Evolutionary conservation across 2,888 invertebrate genomes (phyloP).

Genomic region (Drosophila kanekoi): DNA sequence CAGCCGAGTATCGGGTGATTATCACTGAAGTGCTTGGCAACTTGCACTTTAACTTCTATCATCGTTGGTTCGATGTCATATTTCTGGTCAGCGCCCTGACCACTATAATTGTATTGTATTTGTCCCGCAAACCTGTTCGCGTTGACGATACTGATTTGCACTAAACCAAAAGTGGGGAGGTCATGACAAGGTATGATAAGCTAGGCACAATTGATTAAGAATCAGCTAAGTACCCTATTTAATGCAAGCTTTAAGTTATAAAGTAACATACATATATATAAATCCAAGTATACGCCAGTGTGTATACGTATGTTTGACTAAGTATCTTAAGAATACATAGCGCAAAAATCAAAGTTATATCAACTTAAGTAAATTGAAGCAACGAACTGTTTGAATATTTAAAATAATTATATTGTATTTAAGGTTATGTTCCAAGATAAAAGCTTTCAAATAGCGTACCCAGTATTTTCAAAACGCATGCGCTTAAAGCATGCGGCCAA

Average conservation of each 20-base stretch:
- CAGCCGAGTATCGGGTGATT: conserved; percentile 97
- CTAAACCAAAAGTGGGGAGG: conserved; percentile 35
- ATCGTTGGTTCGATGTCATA: conserved; percentile 99
- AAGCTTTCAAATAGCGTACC: conserved; percentile 17
- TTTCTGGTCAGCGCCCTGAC: conserved; percentile 98
- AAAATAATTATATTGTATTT: conserved; percentile 7
- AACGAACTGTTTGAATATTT: conserved; percentile 44
- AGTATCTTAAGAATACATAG: conserved; percentile 40
- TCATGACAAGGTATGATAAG: conserved; percentile 39
- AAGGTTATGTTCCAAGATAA: conserved; percentile 30
- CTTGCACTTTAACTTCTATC: conserved; percentile 99
- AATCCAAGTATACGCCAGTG: conserved; percentile 38
- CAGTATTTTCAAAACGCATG: conserved; percentile 12
- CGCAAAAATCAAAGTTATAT: conserved; percentile 51
- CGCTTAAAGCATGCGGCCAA: background rate
- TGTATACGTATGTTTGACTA: conserved; percentile 36
- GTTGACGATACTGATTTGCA: conserved; percentile 82
- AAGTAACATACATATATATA: conserved; percentile 31
- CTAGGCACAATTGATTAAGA: conserved; percentile 51
- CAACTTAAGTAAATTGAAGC: conserved; percentile 38
- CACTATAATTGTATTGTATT: conserved; percentile 97
- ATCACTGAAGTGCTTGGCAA: conserved; percentile 95
- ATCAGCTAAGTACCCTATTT: conserved; percentile 46
- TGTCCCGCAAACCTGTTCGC: conserved; percentile 96
- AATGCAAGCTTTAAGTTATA: conserved; percentile 59